phyloP scores from a whole-genome alignment of 2,888 invertebrate genomes.

The Auanema freiburgensis region DNA sequence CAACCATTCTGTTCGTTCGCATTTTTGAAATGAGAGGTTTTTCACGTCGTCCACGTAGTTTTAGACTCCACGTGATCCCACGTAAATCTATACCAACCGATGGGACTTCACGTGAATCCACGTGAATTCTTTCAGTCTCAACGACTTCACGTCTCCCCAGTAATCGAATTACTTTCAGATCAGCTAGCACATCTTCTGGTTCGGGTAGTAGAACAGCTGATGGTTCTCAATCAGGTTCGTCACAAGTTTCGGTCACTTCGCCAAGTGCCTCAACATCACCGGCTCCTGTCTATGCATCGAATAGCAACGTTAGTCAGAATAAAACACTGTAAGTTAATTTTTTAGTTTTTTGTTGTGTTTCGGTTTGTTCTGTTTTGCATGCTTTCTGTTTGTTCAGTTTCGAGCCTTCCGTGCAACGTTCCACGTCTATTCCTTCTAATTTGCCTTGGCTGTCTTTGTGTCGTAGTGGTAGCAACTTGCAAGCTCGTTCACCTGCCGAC shows the following conservation, averaged over 20 bases:
- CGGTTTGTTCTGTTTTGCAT: constrained; percentile 7
- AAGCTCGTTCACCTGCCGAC: constrained; percentile 9
- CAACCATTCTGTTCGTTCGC: neutral
- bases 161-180: neutral
- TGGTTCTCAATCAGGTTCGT: no score
- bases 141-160: neutral
- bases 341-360: neutral
- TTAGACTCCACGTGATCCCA: no score
- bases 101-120: no score
- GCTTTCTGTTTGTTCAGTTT: constrained; percentile 14
- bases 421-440: constrained; percentile 33
- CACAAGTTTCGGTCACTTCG: neutral
- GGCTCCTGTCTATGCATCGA: neutral
- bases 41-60: no score
- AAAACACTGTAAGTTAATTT: neutral
- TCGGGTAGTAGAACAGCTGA: no score
- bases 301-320: neutral
- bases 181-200: neutral
- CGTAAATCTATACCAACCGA: no score
- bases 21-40: no score
- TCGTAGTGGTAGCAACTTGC: constrained; percentile 25
- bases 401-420: constrained; percentile 21
- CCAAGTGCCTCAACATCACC: neutral
- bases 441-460: constrained; percentile 43
- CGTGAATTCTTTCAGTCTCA: no score